Base-by-base conservation (phyloP, 2,113 vertebrate genomes). In the Campylorhamphus procurvoides region DNA sequence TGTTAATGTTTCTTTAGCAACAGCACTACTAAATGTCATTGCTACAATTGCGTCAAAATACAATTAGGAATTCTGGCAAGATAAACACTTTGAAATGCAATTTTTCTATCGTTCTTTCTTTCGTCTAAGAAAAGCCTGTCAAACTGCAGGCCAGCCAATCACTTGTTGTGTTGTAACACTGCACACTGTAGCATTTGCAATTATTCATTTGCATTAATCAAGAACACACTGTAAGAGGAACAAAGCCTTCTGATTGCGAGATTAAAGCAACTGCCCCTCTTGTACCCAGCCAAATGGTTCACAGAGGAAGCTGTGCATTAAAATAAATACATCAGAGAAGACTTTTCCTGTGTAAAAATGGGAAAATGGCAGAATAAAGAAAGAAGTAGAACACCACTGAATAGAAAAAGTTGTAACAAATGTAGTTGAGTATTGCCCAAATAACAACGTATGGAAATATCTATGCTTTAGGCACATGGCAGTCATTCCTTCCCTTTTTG, bases 161-260 rank as follows among this genome's bases (percentile, higher is more conserved):
- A 89, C 60, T 85, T 42, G 27, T 31, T 44, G 37, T 87, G 35
- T 19, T 80, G 37, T 63, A 95, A 96, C 19, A 40, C 47, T 37
- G 73, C 49, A 76, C 7, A 5, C 33, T 59, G 58, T 37, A 71
- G 24, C 53, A 78, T 55, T 89, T 76, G 49, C 67, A 95, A 93
- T 94, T 93, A 95, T 82, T 69, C 87, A n/a, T 46, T 97, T 14
- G 17, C 63, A 75, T 73, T 96, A 95, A 97, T 97, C 96, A 97
- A 63, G 93, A 95, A 67, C 67, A 35, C 39, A 87, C 8, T 91
- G 53, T 90, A 64, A 77, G 55, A 63, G 49, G 75, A 71, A 94
- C 90, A 93, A 93, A 93, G 33, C 46, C 46, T 86, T 55, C 25
- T 95, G 89, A 95, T 72, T 84, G 75, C 19, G 1, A 94, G 59